Percentiles rank a stretch among this genome's conserved stretches.
Evolutionary conservation across 2,888 invertebrate genomes (phyloP).

Genomic region (Hydrotaea cyrtoneurina): DNA sequence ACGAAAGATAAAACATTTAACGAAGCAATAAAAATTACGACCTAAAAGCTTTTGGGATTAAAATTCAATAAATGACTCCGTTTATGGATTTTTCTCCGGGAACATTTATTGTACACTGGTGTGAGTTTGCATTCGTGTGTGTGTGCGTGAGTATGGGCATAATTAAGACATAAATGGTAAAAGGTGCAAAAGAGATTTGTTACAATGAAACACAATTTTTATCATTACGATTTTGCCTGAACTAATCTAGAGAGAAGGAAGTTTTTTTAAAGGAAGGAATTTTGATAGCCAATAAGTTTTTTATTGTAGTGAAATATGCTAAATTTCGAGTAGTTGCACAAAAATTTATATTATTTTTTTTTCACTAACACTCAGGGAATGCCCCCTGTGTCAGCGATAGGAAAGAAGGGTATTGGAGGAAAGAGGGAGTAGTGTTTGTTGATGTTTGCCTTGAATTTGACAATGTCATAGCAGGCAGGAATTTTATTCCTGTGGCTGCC

Average conservation of each 20-base stretch:
- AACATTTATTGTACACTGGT: background rate
- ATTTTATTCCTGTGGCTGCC: too few species aligned
- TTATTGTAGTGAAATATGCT: too few species aligned
- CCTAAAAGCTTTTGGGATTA: slow-evolving; percentile 62
- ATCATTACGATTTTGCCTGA: background rate
- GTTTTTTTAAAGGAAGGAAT: background rate
- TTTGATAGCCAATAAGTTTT: too few species aligned
- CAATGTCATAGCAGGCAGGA: too few species aligned
- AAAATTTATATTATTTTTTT: too few species aligned
- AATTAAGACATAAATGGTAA: slow-evolving; percentile 61
- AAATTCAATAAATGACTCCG: slow-evolving; percentile 54
- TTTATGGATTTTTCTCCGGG: slow-evolving; percentile 12
- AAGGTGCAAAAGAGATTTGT: slow-evolving; percentile 56
- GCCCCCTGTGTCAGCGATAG: too few species aligned
- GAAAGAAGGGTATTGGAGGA: too few species aligned
- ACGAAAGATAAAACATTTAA: slow-evolving; percentile 59
- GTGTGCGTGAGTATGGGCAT: background rate
- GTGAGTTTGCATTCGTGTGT: background rate
- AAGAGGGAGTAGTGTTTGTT: too few species aligned
- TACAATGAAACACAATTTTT: slow-evolving; percentile 52
- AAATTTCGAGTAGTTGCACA: too few species aligned
- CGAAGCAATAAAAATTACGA: slow-evolving; percentile 62
- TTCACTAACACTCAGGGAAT: too few species aligned
- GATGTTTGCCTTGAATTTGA: too few species aligned
- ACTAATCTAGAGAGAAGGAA: background rate